Base-by-base conservation (phyloP, 2,113 vertebrate genomes). In the Macaca mulatta region DNA sequence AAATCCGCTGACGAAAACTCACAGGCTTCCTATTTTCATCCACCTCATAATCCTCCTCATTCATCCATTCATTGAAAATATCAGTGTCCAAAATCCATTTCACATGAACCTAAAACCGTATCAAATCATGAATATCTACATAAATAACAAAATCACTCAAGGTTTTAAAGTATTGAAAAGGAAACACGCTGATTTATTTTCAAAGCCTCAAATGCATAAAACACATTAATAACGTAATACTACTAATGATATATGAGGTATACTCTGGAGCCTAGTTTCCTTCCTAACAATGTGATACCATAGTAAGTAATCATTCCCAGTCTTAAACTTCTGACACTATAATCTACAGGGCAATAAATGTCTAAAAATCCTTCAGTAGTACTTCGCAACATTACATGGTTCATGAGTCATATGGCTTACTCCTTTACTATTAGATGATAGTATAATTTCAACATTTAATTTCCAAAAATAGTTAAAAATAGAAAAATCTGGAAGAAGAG, bases 41-140 rank as follows among this genome's bases (percentile, higher is more conserved):
- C 30, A 99, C 99, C 97, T 99, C 99, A 0, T 99, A 99, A 98
- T 99, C 99, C 96, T 99, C 99, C 84, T 99, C 99, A 27, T 99
- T 99, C 99, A 99, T 99, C 99, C 99, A 99, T 95, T 99, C 99
- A 8, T 99, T 99, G 98, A 99, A 99, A 64, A 99, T 74, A 18
- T 99, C 99, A 0, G 99, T 99, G 98, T 99, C 99, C 98, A 99
- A 97, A 96, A 99, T 99, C 99, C 99, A 99, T 97, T 99, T 99
- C 85, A 99, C 99, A 13, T 99, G 99, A 48, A 99, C 99, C 99
- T 99, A 84, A 86, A 97, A 82, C 10, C 40, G 75, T 5, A 52
- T 48, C n/a, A 38, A 89, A 69, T 0, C 0, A 82, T 9, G 25
- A 88, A 35, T 38, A 3, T 0, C 22, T 14, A 92, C 20, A 72